phyloP scores from a whole-genome alignment of 2,797 vertebrate genomes.

The Pipistrellus nathusii region DNA sequence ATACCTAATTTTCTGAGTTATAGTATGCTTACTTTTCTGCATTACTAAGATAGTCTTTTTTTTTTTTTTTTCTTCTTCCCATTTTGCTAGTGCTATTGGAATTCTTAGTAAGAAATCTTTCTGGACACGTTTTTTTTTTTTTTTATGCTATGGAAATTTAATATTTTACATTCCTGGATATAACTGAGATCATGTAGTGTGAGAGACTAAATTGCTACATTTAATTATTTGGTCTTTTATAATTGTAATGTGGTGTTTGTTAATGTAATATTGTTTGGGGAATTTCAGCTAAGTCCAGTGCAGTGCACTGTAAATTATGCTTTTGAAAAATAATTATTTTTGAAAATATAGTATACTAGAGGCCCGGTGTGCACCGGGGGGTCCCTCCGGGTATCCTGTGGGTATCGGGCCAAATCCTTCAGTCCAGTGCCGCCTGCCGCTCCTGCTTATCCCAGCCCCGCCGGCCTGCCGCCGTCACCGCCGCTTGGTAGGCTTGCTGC shows the following conservation, averaged over 20 bases:
- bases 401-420: no score
- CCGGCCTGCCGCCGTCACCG: no score
- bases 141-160: conserved; percentile 46
- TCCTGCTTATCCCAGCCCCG: no score
- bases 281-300: conserved; percentile 39
- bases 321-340: conserved; percentile 48
- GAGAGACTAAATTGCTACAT: not conserved
- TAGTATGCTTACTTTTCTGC: conserved; percentile 20
- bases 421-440: no score
- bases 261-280: not conserved
- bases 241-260: conserved; percentile 27
- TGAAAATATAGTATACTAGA: not conserved
- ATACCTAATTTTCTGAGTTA: conserved; percentile 7
- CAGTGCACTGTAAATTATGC: conserved; percentile 29
- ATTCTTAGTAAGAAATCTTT: not conserved
- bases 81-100: not conserved
- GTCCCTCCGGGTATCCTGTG: no score
- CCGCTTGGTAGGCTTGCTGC: no score
- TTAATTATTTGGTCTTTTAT: conserved; percentile 39
- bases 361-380: no score
- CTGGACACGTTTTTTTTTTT: not conserved
- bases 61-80: no score
- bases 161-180: not conserved
- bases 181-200: not conserved
- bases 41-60: not conserved